Conservation (phyloP, 2,888 invertebrate genomes). For the Tipula vernalis region DNA sequence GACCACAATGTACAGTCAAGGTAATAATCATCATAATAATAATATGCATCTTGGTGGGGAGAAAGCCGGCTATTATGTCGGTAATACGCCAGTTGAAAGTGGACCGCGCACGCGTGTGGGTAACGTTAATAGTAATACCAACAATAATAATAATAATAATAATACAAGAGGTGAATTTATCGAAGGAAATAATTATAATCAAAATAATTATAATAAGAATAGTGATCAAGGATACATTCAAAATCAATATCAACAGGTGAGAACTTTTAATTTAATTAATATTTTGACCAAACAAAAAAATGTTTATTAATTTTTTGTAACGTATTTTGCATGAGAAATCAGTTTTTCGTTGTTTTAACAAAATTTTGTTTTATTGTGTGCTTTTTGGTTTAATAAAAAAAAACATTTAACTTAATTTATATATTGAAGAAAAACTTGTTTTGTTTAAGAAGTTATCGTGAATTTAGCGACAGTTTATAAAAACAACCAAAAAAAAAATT, state of each 20-base stretch:
- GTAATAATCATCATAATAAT: neutral
- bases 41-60: slow-evolving; percentile 18
- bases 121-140: slow-evolving; percentile 11
- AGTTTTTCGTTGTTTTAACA: neutral
- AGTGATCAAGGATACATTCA: slow-evolving; percentile 16
- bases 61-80: slow-evolving; percentile 20
- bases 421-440: neutral
- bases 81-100: slow-evolving; percentile 29
- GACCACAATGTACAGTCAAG: neutral
- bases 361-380: neutral
- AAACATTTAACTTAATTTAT: neutral
- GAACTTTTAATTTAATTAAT: neutral
- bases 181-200: neutral
- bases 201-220: slow-evolving; percentile 8
- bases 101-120: slow-evolving; percentile 31
- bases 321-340: neutral
- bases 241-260: slow-evolving; percentile 15
- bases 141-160: slow-evolving; percentile 18
- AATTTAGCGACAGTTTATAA: neutral
- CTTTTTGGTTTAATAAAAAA: neutral
- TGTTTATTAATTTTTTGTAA: neutral
- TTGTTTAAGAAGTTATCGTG: neutral
- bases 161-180: slow-evolving; percentile 10
- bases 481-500: neutral
- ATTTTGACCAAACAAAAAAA: neutral